phyloP scores from a whole-genome alignment of 2,113 vertebrate genomes.

The Prolemur simus region DNA sequence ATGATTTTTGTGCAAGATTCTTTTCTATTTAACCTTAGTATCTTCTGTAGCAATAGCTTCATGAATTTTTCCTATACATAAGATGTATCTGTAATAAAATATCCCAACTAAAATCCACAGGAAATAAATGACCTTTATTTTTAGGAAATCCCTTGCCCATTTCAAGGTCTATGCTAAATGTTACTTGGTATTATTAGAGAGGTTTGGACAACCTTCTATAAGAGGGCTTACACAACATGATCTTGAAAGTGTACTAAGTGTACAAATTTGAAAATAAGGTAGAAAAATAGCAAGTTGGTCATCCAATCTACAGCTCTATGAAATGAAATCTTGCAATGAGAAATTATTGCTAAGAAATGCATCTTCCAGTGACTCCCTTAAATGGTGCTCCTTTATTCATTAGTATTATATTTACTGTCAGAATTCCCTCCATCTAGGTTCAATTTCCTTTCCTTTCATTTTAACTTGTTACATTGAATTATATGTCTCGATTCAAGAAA shows the following conservation, averaged over 20 bases:
- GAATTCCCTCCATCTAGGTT: neutral
- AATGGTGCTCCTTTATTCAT: neutral
- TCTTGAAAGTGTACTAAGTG: neutral
- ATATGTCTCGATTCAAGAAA: neutral
- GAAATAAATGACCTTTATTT: neutral
- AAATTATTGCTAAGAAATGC: neutral
- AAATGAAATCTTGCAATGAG: neutral
- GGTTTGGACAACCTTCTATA: neutral
- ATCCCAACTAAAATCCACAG: neutral
- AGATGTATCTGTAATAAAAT: neutral
- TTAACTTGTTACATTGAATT: neutral
- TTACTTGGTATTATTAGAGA: neutral
- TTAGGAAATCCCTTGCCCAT: neutral
- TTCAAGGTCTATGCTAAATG: neutral
- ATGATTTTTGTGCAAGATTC: neutral
- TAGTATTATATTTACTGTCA: neutral
- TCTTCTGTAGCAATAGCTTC: neutral
- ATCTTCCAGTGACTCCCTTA: neutral
- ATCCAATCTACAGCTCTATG: neutral
- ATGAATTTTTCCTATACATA: neutral
- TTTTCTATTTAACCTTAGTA: slow-evolving; percentile 15
- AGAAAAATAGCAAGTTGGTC: neutral
- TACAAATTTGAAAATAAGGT: neutral
- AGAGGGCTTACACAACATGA: neutral
- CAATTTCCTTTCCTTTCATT: slow-evolving; percentile 12